Percentiles rank a stretch among this genome's conserved stretches.
Evolutionary conservation across 92 coral and sea anemone species (phyloP).

Genomic region (Meandrina meandrites): DNA sequence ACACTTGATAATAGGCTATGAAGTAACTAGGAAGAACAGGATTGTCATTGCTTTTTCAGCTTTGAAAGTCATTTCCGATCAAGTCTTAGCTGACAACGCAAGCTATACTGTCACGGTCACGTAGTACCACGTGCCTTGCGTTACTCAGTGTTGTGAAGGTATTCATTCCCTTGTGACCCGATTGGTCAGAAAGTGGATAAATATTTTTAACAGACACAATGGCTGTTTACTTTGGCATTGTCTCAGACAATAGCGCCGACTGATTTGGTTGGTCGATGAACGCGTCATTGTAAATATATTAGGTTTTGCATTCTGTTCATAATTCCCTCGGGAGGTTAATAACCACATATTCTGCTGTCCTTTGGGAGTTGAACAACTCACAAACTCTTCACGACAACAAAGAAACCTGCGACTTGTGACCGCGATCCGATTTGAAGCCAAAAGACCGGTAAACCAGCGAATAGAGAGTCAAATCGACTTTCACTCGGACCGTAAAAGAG

Average conservation of each 20-base stretch:
- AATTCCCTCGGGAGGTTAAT: conserved; percentile 91
- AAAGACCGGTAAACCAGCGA: conserved; percentile 43
- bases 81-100: not conserved
- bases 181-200: conserved; percentile 39
- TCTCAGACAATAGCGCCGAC: conserved; percentile 23
- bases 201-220: conserved; percentile 19
- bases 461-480: conserved; percentile 17
- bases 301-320: conserved; percentile 49
- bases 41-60: not conserved
- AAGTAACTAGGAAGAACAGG: not conserved
- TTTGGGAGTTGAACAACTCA: conserved; percentile 87
- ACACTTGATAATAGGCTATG: not conserved
- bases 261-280: conserved; percentile 52
- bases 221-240: conserved; percentile 16
- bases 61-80: not conserved
- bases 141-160: not conserved
- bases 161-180: conserved; percentile 2
- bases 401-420: conserved; percentile 64
- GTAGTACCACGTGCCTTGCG: conserved; percentile 24
- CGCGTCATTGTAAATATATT: conserved; percentile 21
- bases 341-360: conserved; percentile 68
- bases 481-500: conserved; percentile 9
- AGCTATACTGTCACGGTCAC: conserved; percentile 29
- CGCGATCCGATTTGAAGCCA: conserved; percentile 42
- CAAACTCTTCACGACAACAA: conserved; percentile 68